Evolutionary conservation across 2,888 invertebrate genomes (phyloP), one percentile per base, ranked within the genome.

Genomic region (Drosophila mimica): DNA sequence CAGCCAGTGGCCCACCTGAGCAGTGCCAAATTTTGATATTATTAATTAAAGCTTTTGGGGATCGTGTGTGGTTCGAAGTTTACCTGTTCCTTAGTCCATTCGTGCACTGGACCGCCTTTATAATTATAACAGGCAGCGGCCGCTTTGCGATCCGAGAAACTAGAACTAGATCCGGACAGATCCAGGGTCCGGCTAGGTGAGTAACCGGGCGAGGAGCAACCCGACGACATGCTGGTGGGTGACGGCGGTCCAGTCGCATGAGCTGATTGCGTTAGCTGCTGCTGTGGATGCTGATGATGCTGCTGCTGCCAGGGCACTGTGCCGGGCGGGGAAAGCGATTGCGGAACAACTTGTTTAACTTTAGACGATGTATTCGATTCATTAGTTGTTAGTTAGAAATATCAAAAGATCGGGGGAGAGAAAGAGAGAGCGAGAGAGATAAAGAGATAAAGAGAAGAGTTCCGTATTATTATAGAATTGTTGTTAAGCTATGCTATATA

Each of bases 1-100:
- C 77, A 99, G 94, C 98, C 98, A 99, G 93, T 98, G 97, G 93
- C 97, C 97, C 61, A 99, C 98, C 97, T 98, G 91, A 9, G 56
- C 25, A 4, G 11, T 17, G 11, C 13, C 28, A 20, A 40, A 8
- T 7, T 33, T 57, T 15, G 4, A n/a, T 8, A 28, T 17, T 54
- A 48, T 46, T 20, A 31, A 28, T 8, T 28, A 38, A 20, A 13
- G 11, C 28, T 40, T n/a, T 34, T 40, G 9, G 30, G 4, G n/a
- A 25, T 51, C 3, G 30, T n/a, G 2, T 17, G 36, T 40, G 33
- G 33, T 49, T 17, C 33, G 15, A 31, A 15, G 11, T 13, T 91
- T 88, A 96, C 96, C 94, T 96, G 96, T 89, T 96, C 96, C 92
- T 96, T 96, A 81, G 95, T 95, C 97, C 97, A 97, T 85, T 97